phyloP scores from a whole-genome alignment of 2,113 vertebrate genomes.

The Progne subis region DNA sequence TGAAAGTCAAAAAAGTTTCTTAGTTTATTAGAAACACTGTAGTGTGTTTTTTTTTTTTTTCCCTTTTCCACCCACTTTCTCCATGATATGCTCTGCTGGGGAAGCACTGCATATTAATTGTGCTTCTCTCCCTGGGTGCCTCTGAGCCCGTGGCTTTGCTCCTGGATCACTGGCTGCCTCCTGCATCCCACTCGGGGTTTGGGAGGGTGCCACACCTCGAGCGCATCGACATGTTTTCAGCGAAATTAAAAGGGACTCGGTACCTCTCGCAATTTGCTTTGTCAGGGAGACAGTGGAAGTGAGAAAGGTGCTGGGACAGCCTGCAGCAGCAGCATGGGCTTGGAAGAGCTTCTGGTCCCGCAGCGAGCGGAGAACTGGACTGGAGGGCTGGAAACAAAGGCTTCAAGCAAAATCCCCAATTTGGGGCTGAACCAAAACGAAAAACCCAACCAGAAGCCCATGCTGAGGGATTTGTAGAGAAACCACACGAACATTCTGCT shows the following conservation, averaged over 20 bases:
- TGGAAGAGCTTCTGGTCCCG: background rate
- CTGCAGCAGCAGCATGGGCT: background rate
- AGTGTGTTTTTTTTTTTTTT: background rate
- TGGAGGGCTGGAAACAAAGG: background rate
- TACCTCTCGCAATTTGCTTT: background rate
- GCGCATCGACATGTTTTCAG: background rate
- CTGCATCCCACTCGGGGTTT: background rate
- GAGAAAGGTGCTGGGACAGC: background rate
- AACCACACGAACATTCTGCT: background rate
- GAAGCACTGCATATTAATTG: conserved; percentile 46
- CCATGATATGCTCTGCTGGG: background rate
- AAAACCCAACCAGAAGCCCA: background rate
- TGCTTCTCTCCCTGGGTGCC: background rate
- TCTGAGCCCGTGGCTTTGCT: background rate
- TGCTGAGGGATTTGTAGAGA: background rate
- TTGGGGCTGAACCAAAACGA: background rate
- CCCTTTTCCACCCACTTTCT: background rate
- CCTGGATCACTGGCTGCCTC: background rate
- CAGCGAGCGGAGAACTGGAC: background rate
- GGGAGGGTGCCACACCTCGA: background rate
- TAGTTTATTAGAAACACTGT: conserved; percentile 61
- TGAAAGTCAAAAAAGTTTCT: conserved; percentile 83
- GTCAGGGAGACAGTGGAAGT: background rate
- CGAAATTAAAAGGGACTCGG: background rate
- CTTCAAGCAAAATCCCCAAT: background rate